A percentile compares a stretch with the other conserved stretches of the same genome.
These are phyloP conservation scores for Hippopotamyrus pictus DNA, from an alignment of 2,797 vertebrate species.

Conservation along the genomic window DNA sequence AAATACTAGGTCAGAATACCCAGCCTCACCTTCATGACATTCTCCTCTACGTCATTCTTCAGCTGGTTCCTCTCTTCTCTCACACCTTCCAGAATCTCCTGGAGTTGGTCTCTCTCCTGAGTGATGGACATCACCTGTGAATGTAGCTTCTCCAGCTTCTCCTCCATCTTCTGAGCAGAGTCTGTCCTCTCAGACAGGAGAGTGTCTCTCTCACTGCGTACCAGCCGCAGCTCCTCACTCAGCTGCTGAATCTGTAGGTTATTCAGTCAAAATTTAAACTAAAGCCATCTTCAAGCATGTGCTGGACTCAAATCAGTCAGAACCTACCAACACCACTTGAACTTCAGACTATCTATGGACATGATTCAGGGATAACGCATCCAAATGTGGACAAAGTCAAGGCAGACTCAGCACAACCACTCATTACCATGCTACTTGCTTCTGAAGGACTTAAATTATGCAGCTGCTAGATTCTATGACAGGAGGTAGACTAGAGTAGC, in stretches of 20 bases:
- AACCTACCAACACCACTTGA: neutral
- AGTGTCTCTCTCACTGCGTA: conserved; percentile 33
- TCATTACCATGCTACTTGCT: neutral
- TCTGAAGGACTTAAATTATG: neutral
- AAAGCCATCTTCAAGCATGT: neutral
- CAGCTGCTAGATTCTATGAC: neutral
- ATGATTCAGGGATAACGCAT: neutral
- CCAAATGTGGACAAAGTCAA: neutral
- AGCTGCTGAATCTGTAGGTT: conserved; percentile 8
- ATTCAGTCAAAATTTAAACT: neutral
- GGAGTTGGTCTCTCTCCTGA: conserved; percentile 64
- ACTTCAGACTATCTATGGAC: neutral
- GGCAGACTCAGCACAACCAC: neutral
- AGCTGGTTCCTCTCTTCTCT: conserved; percentile 32
- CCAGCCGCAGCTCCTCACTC: conserved; percentile 26
- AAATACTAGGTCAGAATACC: neutral
- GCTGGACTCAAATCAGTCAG: neutral
- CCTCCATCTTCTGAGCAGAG: conserved; percentile 15
- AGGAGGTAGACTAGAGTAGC: neutral
- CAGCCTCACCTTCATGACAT: conserved; percentile 40
- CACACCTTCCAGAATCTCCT: conserved; percentile 25
- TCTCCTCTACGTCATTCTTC: conserved; percentile 41
- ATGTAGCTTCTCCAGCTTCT: conserved; percentile 42
- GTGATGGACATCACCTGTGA: conserved; percentile 46
- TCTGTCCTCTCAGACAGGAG: conserved; percentile 24